Conservation (phyloP, 1,140 invertebrate genomes). For the Nasonia longicornis region DNA sequence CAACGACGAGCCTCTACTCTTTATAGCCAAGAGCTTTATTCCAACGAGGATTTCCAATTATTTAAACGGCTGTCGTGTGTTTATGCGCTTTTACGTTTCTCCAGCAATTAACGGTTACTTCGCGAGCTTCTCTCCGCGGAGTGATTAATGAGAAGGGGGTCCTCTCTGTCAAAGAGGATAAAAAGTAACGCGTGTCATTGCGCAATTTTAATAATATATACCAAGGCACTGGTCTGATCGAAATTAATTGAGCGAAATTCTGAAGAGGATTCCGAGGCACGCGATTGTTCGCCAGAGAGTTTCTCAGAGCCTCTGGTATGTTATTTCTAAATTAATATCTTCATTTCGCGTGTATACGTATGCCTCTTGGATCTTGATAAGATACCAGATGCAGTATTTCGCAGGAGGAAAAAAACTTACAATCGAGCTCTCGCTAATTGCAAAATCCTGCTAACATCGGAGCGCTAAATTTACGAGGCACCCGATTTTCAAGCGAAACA, state of each 20-base stretch:
- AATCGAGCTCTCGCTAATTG: not conserved
- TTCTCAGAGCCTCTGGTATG: not conserved
- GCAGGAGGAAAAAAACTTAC: not conserved
- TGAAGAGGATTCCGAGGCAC: not conserved
- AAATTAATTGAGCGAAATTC: not conserved
- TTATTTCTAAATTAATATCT: conserved; percentile 5
- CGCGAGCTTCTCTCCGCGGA: not conserved
- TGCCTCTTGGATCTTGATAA: not conserved
- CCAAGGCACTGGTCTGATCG: not conserved
- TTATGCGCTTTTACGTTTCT: not conserved
- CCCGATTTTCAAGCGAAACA: not conserved
- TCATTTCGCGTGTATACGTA: not conserved
- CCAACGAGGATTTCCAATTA: not conserved
- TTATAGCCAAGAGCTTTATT: not conserved
- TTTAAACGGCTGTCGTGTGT: too few species aligned
- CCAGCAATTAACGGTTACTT: not conserved
- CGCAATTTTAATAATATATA: not conserved
- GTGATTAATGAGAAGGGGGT: not conserved
- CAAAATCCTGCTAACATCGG: not conserved
- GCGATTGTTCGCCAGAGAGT: not conserved
- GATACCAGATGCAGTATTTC: not conserved
- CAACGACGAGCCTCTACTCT: not conserved
- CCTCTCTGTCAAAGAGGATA: too few species aligned
- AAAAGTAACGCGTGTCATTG: not conserved
- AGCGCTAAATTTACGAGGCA: not conserved